Base-by-base conservation (phyloP, 2,888 invertebrate species). In the Acronicta psi region DNA sequence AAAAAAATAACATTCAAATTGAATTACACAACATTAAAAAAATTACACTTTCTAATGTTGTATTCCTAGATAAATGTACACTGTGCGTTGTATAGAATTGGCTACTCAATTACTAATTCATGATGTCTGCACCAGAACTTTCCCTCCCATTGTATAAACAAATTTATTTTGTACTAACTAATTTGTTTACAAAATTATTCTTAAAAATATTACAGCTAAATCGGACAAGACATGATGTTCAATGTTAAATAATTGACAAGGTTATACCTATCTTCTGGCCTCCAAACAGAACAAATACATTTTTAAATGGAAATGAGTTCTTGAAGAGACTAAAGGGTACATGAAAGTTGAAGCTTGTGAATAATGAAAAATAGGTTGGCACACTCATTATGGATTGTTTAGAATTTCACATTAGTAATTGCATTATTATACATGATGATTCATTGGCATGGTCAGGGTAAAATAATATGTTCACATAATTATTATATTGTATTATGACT, bases 201-300 rank as follows among this genome's bases (percentile, higher is more conserved):
- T 38, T 42, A 17, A 55, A 56, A 25, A 54, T 16, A 18, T 53
- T 60, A 54, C 55, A 58, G 49, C 40, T 47, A 52, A 57, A 46
- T 52, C 46, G 47, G 64, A 46, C 29, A 53, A 43, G 20, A 45
- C 36, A 58, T 54, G 41, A 46, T 52, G 38, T 25, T 53, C 52
- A 53, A 52, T 52, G 55, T 51, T 54, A 38, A 73, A 68, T 55
- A 40, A 73, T 49, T 37, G 36, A 43, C 72, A 71, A 61, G 73
- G 76, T 71, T 54, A 52, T 25, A 14, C 51, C 38, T 71, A 51
- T 43, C 23, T 34, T 20, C 1, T 34, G 59, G 57, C 65, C 75
- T 74, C 44, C 53, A 57, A 45, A 37, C 36, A 18, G 47, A 51
- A 59, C 37, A 18, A 55, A 54, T 36, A 42, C 25, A 31, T 49